These are phyloP conservation scores for Thalassoma bifasciatum DNA, from an alignment of 2,113 vertebrate genomes.

Conservation along the genomic window DNA sequence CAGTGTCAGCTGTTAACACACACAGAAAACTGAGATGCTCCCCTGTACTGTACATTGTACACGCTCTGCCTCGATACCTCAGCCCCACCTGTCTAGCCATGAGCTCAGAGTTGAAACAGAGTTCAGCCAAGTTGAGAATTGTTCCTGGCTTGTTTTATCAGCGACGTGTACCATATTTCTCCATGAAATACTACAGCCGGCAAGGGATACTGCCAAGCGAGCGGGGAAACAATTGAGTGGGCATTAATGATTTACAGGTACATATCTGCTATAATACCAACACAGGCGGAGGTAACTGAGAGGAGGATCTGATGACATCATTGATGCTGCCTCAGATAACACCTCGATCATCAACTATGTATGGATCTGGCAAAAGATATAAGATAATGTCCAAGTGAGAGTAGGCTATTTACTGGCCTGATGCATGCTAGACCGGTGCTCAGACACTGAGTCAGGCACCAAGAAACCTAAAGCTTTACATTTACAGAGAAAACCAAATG, in stretches of 20 bases:
- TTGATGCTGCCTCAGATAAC: slow-evolving; percentile 80
- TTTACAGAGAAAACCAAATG: background rate
- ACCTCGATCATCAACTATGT: slow-evolving; percentile 79
- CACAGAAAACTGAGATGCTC: slow-evolving; percentile 45
- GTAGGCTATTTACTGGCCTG: slow-evolving; percentile 50
- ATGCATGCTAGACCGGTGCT: slow-evolving; percentile 10
- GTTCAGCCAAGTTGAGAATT: slow-evolving; percentile 80
- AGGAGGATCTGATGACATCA: slow-evolving; percentile 78
- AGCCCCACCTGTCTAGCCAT: slow-evolving; percentile 74
- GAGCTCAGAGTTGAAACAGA: slow-evolving; percentile 81
- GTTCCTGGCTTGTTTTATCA: slow-evolving; percentile 79
- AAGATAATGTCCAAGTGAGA: slow-evolving; percentile 75
- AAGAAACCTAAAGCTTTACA: background rate
- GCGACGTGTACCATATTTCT: slow-evolving; percentile 78
- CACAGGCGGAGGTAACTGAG: slow-evolving; percentile 75
- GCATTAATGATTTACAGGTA: slow-evolving; percentile 81
- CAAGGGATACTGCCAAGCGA: slow-evolving; percentile 71
- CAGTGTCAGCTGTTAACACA: slow-evolving; percentile 21
- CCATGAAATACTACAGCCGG: slow-evolving; percentile 74
- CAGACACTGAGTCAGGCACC: slow-evolving; percentile 28
- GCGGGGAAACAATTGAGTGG: slow-evolving; percentile 70
- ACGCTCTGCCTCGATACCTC: slow-evolving; percentile 60
- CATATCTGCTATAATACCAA: slow-evolving; percentile 82
- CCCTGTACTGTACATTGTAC: slow-evolving; percentile 41
- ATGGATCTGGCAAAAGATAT: slow-evolving; percentile 73